A percentile compares a stretch with the other conserved stretches of the same genome.
phyloP scores from a whole-genome alignment of 2,888 invertebrate genomes.

The Cataglyphis livida region DNA sequence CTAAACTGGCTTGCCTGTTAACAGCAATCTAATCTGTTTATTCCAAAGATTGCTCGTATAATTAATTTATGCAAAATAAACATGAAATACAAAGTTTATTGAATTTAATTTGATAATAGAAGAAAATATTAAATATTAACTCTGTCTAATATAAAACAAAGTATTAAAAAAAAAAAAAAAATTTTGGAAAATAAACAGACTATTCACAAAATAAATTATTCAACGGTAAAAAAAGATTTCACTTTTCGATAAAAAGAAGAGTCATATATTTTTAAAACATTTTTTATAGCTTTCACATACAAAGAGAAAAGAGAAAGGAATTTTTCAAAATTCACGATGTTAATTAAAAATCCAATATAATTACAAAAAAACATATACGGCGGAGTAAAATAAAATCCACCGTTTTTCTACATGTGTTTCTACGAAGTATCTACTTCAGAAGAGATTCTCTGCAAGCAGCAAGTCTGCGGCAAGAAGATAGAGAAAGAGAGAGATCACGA shows the following conservation, averaged over 20 bases:
- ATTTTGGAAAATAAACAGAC: background rate
- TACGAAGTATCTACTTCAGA: slow-evolving; percentile 34
- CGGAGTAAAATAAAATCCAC: slow-evolving; percentile 39
- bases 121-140: background rate
- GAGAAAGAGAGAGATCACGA: slow-evolving; percentile 24
- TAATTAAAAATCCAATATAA: slow-evolving; percentile 58
- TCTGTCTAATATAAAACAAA: background rate
- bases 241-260: background rate
- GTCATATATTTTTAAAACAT: background rate
- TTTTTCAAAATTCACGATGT: slow-evolving; percentile 40
- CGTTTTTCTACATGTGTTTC: slow-evolving; percentile 42
- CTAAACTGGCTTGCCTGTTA: slow-evolving; percentile 14
- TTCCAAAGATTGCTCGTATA: background rate
- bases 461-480: background rate
- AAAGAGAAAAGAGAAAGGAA: slow-evolving; percentile 16
- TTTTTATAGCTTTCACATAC: background rate
- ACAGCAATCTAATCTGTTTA: slow-evolving; percentile 18
- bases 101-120: background rate
- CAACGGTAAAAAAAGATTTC: background rate
- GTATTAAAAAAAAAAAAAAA: background rate
- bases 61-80: slow-evolving; percentile 5
- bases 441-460: slow-evolving; percentile 22
- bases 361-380: slow-evolving; percentile 23
- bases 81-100: background rate
- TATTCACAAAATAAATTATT: background rate